Base-by-base conservation (phyloP, 2,113 vertebrate genomes). In the Eublepharis macularius region DNA sequence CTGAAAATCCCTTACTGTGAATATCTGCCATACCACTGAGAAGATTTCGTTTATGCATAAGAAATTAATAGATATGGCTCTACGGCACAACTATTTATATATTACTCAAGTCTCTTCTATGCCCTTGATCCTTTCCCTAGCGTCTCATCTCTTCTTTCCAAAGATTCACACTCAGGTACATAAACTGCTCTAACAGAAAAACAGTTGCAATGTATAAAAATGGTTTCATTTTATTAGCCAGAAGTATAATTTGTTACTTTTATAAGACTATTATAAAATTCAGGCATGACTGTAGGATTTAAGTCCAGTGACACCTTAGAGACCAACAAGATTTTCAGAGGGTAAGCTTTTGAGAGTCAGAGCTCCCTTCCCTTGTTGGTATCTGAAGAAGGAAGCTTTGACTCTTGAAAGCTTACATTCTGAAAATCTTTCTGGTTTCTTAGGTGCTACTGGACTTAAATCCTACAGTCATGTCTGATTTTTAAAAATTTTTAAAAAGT, bases 21-120 rank as follows among this genome's bases (percentile, higher is more conserved):
- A 78, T 87, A 73, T 54, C 1, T 21, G 32, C 51, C 60, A 80
- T 0, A 68, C 2, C 36, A 81, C 6, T 26, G 21, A 0, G 54
- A 68, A 21, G 2, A 29, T 60, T 68, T 12, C 5, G 13, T 17
- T 79, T 3, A 83, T 36, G 16, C 21, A 10, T 0, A 11, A 34
- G 34, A 77, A 69, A 49, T 32, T 19, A 3, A 74, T 32, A 12
- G 19, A 2, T 36, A 78, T 3, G 26, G n/a, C 24, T 12, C 7
- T 54, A 34, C 36, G 49, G 10, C 17, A 54, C 75, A 76, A 68
- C 19, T 57, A 68, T 16, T 34, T 49, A 47, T 49, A 13, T 43
- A 51, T 76, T 49, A 29, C 41, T 11, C 11, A 45, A 45, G 29
- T 45, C 11, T 32, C 72, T 74, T 8, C 16, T 76, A 13, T 47